Conservation (phyloP, 2,888 invertebrate genomes). For the Drosophila borealis region DNA sequence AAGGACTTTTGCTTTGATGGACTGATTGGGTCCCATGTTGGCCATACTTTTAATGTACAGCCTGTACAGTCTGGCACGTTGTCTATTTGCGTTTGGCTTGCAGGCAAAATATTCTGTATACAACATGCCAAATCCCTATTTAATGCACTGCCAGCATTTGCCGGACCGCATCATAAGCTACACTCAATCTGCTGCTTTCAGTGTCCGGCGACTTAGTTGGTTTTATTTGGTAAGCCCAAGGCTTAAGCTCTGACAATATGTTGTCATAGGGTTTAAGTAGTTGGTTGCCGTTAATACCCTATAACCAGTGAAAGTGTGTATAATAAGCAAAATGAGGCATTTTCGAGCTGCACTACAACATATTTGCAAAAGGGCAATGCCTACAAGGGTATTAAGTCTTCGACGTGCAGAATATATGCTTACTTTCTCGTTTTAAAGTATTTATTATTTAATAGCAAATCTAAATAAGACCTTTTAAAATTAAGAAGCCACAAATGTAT, state of each 20-base stretch:
- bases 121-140: conserved; percentile 39
- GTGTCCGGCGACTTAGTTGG: conserved; percentile 18
- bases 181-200: conserved; percentile 1
- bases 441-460: conserved; percentile 21
- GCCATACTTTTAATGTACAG: conserved; percentile 31
- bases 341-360: too few relatives aligned
- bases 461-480: conserved; percentile 24
- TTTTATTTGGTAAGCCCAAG: conserved; percentile 31
- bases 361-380: too few relatives aligned
- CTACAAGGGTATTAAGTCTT: too few relatives aligned
- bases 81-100: conserved; percentile 28
- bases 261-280: conserved; percentile 15
- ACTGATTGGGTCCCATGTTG: conserved; percentile 52
- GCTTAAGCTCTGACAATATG: conserved; percentile 14
- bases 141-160: conserved; percentile 40
- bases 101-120: conserved; percentile 12
- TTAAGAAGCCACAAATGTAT: conserved; percentile 54
- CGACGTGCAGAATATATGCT: too few relatives aligned
- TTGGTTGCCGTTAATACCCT: background rate
- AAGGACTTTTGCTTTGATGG: conserved; percentile 52
- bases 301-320: too few relatives aligned
- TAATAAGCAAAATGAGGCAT: too few relatives aligned
- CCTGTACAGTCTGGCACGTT: background rate
- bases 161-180: conserved; percentile 23
- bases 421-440: background rate